Percentiles rank a stretch among this genome's conserved stretches.
Conservation (phyloP, 2,888 invertebrate species). For the Tanypteryx hageni region DNA sequence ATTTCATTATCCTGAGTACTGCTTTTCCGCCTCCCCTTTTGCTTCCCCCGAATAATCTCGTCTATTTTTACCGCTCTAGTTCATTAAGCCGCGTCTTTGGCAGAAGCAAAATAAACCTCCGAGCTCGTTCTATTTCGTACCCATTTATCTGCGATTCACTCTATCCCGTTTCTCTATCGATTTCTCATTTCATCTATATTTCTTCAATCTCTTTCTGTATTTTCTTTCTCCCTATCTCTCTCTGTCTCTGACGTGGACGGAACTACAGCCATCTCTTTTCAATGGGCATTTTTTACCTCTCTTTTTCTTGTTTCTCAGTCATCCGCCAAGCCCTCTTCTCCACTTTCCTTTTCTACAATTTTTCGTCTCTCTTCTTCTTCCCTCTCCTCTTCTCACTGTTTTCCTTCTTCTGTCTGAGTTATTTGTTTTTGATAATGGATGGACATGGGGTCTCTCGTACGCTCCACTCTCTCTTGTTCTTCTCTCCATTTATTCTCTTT, state of each 20-base stretch:
- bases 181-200: background rate
- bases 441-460: background rate
- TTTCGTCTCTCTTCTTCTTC: background rate
- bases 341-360: background rate
- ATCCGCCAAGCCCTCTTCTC: background rate
- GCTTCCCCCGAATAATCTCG: too few species aligned
- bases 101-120: too few species aligned
- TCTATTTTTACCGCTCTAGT: too few species aligned
- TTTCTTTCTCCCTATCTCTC: background rate
- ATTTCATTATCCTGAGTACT: background rate
- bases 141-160: background rate
- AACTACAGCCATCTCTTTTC: background rate
- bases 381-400: background rate
- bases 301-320: background rate
- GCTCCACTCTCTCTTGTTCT: background rate
- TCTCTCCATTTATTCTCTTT: background rate
- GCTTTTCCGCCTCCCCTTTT: background rate
- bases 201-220: background rate
- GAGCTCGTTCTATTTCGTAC: background rate
- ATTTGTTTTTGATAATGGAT: slow-evolving; percentile 64
- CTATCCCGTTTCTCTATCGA: too few species aligned
- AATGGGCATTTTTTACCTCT: background rate
- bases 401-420: background rate
- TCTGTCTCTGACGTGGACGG: background rate
- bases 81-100: too few species aligned